A percentile compares a stretch with the other conserved stretches of the same genome.
Conservation (phyloP, 2,113 vertebrate genomes). For the Mellivora capensis region DNA sequence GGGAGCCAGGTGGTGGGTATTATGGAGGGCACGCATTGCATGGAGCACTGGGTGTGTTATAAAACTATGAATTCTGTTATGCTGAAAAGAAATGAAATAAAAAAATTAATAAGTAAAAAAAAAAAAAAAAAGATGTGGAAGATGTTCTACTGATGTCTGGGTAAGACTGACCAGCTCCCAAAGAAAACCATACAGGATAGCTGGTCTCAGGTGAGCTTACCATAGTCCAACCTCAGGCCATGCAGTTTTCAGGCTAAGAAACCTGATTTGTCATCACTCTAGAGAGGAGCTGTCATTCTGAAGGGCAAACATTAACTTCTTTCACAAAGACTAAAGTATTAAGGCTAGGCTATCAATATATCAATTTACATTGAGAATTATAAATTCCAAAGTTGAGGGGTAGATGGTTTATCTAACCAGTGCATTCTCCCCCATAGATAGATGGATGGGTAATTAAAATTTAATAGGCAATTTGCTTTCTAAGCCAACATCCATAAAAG, state of each 20-base stretch:
- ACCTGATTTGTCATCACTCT: background rate
- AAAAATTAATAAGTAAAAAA: too few species aligned
- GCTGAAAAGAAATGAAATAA: too few species aligned
- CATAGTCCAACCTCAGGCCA: background rate
- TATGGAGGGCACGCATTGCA: too few species aligned
- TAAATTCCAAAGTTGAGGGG: background rate
- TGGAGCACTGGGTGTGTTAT: too few species aligned
- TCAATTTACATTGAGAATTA: slow-evolving; percentile 26
- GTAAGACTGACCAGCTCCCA: background rate
- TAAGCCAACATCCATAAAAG: slow-evolving; percentile 30
- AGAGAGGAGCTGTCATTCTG: background rate
- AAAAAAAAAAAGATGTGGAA: background rate
- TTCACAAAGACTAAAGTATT: background rate
- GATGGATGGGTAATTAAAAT: slow-evolving; percentile 27
- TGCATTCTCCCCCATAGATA: background rate
- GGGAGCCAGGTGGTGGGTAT: too few species aligned
- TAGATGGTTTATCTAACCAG: background rate
- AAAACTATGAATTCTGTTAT: too few species aligned
- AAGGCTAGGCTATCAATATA: background rate
- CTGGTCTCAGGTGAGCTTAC: background rate
- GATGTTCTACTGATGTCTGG: background rate
- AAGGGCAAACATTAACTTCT: slow-evolving; percentile 11
- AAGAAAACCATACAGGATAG: background rate
- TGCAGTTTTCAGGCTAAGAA: background rate
- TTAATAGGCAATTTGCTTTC: slow-evolving; percentile 43